Evolutionary conservation across 2,797 vertebrate genomes (phyloP).

Genomic region (Spheniscus humboldti): DNA sequence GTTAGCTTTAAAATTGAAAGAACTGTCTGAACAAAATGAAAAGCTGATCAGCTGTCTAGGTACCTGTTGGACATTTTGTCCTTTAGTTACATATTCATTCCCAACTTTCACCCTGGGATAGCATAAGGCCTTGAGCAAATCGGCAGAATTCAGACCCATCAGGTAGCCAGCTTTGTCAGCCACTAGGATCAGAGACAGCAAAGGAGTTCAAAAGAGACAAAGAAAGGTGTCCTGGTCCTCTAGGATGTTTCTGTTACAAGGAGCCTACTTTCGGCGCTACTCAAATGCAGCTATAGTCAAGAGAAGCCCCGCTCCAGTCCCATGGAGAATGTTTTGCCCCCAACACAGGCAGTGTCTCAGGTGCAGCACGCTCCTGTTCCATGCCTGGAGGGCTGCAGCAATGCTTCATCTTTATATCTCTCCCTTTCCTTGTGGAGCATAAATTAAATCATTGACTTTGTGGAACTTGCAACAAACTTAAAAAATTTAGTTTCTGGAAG

Average conservation of each 20-base stretch:
- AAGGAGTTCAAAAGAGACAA: neutral
- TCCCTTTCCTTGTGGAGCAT: neutral
- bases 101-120: slow-evolving; percentile 86
- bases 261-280: neutral
- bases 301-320: neutral
- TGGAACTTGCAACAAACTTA: neutral
- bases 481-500: neutral
- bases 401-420: neutral
- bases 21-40: neutral
- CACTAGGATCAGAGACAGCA: slow-evolving; percentile 68
- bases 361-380: neutral
- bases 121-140: slow-evolving; percentile 83
- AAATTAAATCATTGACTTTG: neutral
- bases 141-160: slow-evolving; percentile 85
- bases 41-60: neutral
- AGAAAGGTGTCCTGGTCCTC: neutral
- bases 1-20: neutral
- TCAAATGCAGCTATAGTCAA: neutral
- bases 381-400: neutral
- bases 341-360: neutral
- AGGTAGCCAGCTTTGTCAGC: slow-evolving; percentile 88
- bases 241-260: neutral
- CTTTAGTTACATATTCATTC: slow-evolving; percentile 87
- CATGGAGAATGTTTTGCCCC: neutral
- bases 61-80: slow-evolving; percentile 88